Conservation (phyloP, 2,797 vertebrate species). For the Buphagus erythrorhynchus region DNA sequence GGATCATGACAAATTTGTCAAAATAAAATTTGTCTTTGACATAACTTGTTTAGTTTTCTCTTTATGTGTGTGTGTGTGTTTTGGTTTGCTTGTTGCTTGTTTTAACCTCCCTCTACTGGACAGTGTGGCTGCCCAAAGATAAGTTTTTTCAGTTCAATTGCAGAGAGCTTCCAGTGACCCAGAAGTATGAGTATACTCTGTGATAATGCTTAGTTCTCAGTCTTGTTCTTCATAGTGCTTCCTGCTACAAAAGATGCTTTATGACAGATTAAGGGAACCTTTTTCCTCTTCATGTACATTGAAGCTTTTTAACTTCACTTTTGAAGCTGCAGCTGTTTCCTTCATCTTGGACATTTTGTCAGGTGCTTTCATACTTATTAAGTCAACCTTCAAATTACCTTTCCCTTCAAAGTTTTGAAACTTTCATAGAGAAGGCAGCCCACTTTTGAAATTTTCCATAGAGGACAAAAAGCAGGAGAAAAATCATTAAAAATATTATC, state of each 20-base stretch:
- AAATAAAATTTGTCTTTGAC: background rate
- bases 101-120: background rate
- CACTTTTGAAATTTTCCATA: background rate
- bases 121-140: background rate
- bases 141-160: background rate
- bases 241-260: conserved; percentile 38
- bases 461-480: background rate
- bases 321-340: conserved; percentile 22
- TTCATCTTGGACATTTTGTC: conserved; percentile 48
- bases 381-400: conserved; percentile 39
- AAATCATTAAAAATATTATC: conserved; percentile 33
- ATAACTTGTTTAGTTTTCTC: background rate
- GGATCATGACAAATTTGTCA: background rate
- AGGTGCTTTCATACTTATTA: conserved; percentile 46
- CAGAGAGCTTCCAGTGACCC: background rate
- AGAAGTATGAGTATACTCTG: background rate
- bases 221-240: conserved; percentile 9
- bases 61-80: background rate
- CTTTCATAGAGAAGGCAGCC: background rate
- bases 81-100: background rate
- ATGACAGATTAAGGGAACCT: conserved; percentile 33
- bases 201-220: background rate
- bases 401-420: conserved; percentile 51
- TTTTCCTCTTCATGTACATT: background rate
- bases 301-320: conserved; percentile 19